Conservation (phyloP, 1,140 invertebrate species). For the Diachasmimorpha longicaudata region DNA sequence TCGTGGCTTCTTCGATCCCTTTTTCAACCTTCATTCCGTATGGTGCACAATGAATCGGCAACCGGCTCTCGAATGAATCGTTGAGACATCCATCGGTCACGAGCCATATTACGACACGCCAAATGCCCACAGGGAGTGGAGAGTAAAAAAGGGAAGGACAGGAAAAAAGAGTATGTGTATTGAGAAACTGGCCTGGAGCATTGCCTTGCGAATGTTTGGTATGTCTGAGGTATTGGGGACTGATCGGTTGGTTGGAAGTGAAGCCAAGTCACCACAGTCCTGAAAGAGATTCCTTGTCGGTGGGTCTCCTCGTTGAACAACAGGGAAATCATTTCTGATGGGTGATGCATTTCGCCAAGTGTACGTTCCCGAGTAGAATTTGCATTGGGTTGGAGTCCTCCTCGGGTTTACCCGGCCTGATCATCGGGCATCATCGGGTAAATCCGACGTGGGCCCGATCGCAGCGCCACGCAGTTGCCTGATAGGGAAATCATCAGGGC, state of each 20-base stretch:
- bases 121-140: background rate
- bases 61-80: background rate
- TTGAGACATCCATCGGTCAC: constrained; percentile 8
- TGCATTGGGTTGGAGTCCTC: no score
- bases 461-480: no score
- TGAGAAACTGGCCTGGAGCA: background rate
- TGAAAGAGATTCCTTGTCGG: no score
- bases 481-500: no score
- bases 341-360: no score
- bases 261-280: no score
- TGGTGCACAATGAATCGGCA: constrained; percentile 1
- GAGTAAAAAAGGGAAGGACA: background rate
- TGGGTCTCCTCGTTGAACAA: no score
- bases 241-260: background rate
- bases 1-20: background rate
- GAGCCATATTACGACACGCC: background rate
- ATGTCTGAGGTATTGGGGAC: background rate
- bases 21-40: background rate
- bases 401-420: no score
- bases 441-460: no score
- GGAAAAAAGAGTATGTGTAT: background rate
- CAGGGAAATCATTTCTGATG: no score
- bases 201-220: background rate
- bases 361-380: no score
- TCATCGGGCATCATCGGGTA: no score